Evolutionary conservation across 2,113 vertebrate genomes (phyloP).

Genomic region (Anolis sagrei): DNA sequence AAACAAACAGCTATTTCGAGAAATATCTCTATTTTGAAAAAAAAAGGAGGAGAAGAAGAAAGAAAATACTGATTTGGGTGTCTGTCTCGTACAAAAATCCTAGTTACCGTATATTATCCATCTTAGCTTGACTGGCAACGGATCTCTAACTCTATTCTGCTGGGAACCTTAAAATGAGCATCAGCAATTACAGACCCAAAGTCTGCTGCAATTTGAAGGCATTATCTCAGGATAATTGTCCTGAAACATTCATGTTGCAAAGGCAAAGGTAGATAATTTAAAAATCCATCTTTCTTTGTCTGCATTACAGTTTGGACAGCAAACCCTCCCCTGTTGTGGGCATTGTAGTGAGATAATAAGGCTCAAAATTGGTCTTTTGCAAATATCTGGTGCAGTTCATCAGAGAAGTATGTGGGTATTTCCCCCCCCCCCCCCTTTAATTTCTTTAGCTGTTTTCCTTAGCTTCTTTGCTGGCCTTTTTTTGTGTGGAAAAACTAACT

Average conservation of each 20-base stretch:
- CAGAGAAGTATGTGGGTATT: constrained; percentile 67
- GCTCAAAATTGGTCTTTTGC: constrained; percentile 69
- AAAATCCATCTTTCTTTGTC: constrained; percentile 82
- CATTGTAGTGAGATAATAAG: constrained; percentile 61
- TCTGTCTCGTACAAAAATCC: constrained; percentile 71
- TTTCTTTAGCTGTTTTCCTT: constrained; percentile 18
- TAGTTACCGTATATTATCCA: constrained; percentile 77
- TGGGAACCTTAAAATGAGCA: constrained; percentile 83
- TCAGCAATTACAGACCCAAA: constrained; percentile 82
- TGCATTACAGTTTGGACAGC: constrained; percentile 67
- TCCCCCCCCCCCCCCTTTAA: constrained; percentile 34
- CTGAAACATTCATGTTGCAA: constrained; percentile 79
- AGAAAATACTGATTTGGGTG: constrained; percentile 67
- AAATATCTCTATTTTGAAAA: constrained; percentile 60
- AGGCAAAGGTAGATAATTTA: constrained; percentile 85
- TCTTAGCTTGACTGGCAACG: constrained; percentile 78
- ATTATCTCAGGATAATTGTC: constrained; percentile 86
- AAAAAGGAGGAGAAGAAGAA: neutral
- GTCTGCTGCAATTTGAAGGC: constrained; percentile 84
- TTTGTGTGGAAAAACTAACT: neutral
- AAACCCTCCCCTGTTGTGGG: constrained; percentile 68
- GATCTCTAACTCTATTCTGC: constrained; percentile 79
- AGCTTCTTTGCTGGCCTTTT: constrained; percentile 1
- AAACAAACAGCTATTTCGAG: constrained; percentile 74
- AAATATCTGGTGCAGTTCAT: constrained; percentile 64